Evolutionary conservation across 2,113 vertebrate genomes (phyloP).

Genomic region (Centropus unirufus): DNA sequence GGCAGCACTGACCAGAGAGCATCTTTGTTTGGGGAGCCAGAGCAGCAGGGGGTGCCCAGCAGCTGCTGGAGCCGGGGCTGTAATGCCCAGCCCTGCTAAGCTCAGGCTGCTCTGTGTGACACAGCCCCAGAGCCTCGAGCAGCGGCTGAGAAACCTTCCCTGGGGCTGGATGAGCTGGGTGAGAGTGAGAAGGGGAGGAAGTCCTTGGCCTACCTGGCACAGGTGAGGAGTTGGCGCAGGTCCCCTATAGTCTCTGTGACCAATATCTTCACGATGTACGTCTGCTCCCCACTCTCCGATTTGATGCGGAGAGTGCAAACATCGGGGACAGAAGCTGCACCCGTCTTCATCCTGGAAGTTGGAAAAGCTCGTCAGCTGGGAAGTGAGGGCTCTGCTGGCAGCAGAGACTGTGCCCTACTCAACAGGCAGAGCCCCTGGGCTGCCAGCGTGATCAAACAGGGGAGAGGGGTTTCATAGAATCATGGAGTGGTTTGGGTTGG

Average conservation of each 20-base stretch:
- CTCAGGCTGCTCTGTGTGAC: neutral
- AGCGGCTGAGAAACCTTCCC: neutral
- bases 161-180: accelerated
- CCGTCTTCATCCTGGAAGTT: conserved; percentile 30
- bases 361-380: neutral
- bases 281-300: conserved; percentile 84
- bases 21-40: neutral
- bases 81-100: neutral
- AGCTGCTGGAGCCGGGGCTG: neutral
- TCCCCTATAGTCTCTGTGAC: conserved; percentile 83
- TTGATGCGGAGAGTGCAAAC: conserved; percentile 82
- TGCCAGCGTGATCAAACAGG: accelerated
- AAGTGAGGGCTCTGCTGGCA: accelerated
- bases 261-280: conserved; percentile 81
- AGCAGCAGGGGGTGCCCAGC: neutral
- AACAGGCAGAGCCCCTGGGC: neutral
- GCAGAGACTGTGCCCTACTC: neutral
- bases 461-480: neutral
- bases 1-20: neutral
- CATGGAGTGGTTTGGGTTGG: no score
- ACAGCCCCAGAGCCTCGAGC: neutral
- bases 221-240: conserved; percentile 80
- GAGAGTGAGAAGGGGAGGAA: neutral
- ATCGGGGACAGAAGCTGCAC: neutral
- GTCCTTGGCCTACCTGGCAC: conserved; percentile 75